phyloP scores from a whole-genome alignment of 2,888 invertebrate genomes.

The Deilephila elpenor region DNA sequence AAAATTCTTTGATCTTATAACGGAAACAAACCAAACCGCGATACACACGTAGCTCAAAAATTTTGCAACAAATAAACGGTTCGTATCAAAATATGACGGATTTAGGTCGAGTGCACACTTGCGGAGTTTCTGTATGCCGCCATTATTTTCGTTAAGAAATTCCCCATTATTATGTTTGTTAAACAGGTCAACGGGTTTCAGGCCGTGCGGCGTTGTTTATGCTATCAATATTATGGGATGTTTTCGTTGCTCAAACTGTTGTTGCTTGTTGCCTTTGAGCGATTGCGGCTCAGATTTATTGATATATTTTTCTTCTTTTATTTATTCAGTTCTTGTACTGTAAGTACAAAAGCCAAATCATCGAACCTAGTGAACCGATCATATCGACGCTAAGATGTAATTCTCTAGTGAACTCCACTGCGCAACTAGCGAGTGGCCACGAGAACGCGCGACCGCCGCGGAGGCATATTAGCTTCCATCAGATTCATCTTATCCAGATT shows the following conservation, averaged over 20 bases:
- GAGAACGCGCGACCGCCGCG: too few species aligned
- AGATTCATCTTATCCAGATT: too few species aligned
- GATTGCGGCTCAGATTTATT: background rate
- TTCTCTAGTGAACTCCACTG: too few species aligned
- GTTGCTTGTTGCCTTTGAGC: background rate
- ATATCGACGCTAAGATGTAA: too few species aligned
- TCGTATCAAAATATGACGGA: constrained; percentile 44
- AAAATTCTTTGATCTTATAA: background rate
- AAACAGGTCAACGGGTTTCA: constrained; percentile 35
- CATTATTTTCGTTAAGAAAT: constrained; percentile 34
- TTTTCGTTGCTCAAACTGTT: background rate
- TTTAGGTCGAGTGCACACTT: constrained; percentile 39
- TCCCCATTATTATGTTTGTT: constrained; percentile 23
- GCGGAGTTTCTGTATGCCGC: constrained; percentile 36
- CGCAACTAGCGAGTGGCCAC: too few species aligned
- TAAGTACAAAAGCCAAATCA: too few species aligned
- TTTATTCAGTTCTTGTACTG: too few species aligned
- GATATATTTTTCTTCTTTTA: background rate
- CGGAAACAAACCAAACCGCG: background rate
- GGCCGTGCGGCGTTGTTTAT: constrained; percentile 21
- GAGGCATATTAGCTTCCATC: too few species aligned
- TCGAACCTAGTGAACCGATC: too few species aligned
- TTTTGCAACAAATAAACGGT: constrained; percentile 33
- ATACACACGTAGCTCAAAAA: background rate
- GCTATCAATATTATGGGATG: constrained; percentile 20